These are phyloP conservation scores for Heliconius nattereri DNA, from an alignment of 1,140 invertebrate species.

Conservation along the genomic window DNA sequence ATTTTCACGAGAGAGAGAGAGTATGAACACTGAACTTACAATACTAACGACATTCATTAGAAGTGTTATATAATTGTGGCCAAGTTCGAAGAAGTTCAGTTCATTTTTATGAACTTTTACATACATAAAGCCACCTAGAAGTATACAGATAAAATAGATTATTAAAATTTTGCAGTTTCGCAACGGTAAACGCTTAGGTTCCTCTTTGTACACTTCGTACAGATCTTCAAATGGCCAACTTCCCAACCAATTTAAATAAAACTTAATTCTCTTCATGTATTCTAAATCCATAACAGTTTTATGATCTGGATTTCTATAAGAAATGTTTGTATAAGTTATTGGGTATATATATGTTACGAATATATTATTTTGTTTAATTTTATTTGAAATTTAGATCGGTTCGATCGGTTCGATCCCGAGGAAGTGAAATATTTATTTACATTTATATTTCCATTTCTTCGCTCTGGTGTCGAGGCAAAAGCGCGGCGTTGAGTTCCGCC, in stretches of 20 bases:
- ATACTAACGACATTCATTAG: slow-evolving; percentile 33
- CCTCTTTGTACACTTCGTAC: slow-evolving; percentile 8
- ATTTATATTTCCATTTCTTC: too few relatives aligned
- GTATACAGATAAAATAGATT: neutral
- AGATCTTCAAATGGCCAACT: slow-evolving; percentile 22
- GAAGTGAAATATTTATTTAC: too few relatives aligned
- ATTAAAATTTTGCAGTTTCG: slow-evolving; percentile 5
- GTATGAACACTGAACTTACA: slow-evolving; percentile 23
- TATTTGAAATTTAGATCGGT: too few relatives aligned
- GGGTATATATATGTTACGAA: too few relatives aligned
- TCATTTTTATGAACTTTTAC: slow-evolving; percentile 20
- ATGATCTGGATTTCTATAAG: neutral
- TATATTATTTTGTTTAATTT: too few relatives aligned
- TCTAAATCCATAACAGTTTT: slow-evolving; percentile 15
- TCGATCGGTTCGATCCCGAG: too few relatives aligned
- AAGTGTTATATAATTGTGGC: slow-evolving; percentile 40
- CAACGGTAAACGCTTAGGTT: slow-evolving; percentile 2
- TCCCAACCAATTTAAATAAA: slow-evolving; percentile 9
- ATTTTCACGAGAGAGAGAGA: too few relatives aligned
- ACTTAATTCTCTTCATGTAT: slow-evolving; percentile 16
- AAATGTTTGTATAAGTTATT: too few relatives aligned
- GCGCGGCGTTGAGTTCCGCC: too few relatives aligned
- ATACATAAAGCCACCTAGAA: slow-evolving; percentile 9
- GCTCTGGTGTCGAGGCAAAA: too few relatives aligned
- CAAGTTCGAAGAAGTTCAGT: slow-evolving; percentile 36